Percentiles rank a stretch among this genome's conserved stretches.
Conservation (phyloP, 2,888 invertebrate genomes). For the Cabera pusaria region DNA sequence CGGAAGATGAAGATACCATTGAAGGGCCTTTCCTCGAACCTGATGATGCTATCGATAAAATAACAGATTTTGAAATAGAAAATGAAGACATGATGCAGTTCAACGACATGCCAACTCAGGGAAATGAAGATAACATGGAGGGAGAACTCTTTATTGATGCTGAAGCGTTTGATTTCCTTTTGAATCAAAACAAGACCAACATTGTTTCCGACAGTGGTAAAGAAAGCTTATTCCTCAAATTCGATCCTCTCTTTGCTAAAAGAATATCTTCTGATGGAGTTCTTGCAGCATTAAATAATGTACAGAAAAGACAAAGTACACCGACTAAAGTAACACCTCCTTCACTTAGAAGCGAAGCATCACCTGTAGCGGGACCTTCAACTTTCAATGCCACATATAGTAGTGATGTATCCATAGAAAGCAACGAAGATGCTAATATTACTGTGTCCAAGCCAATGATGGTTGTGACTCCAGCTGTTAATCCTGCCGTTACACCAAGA, state of each 20-base stretch:
- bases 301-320: slow-evolving; percentile 60
- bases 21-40: slow-evolving; percentile 72
- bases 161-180: slow-evolving; percentile 69
- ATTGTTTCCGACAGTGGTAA: slow-evolving; percentile 68
- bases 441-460: slow-evolving; percentile 70
- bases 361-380: slow-evolving; percentile 48
- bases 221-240: slow-evolving; percentile 75
- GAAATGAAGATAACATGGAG: slow-evolving; percentile 50
- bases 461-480: slow-evolving; percentile 72
- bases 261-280: slow-evolving; percentile 64
- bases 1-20: slow-evolving; percentile 74
- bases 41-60: slow-evolving; percentile 52
- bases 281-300: slow-evolving; percentile 53
- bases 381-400: slow-evolving; percentile 41
- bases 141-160: slow-evolving; percentile 75
- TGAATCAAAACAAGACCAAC: slow-evolving; percentile 68
- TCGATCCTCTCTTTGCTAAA: slow-evolving; percentile 73
- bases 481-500: slow-evolving; percentile 56
- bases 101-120: slow-evolving; percentile 47
- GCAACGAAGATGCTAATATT: slow-evolving; percentile 52
- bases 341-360: slow-evolving; percentile 32
- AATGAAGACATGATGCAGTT: slow-evolving; percentile 58
- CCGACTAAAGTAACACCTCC: slow-evolving; percentile 49
- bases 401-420: slow-evolving; percentile 43
- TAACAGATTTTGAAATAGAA: slow-evolving; percentile 41